phyloP scores from a whole-genome alignment of 2,888 invertebrate genomes.

The Drosophila pseudotakahashii region DNA sequence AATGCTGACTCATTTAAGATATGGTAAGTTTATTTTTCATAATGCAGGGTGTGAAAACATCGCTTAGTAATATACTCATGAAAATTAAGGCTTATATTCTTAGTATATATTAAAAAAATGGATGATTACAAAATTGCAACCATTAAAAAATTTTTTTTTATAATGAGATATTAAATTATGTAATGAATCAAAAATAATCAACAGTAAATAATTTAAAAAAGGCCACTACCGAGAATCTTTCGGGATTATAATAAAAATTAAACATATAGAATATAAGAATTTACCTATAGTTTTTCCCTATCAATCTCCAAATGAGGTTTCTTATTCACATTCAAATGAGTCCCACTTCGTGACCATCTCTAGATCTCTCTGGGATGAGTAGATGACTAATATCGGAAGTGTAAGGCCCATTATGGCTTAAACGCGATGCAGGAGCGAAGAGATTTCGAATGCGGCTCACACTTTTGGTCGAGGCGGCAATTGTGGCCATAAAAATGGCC shows the following conservation, averaged over 20 bases:
- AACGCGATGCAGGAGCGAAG: constrained; percentile 28
- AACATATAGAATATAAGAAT: background rate
- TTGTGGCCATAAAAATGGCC: constrained; percentile 52
- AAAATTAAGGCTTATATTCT: background rate
- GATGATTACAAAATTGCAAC: no score
- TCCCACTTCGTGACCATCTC: constrained; percentile 8
- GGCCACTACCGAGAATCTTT: no score
- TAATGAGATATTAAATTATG: no score
- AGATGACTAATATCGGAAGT: constrained; percentile 66
- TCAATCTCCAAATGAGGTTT: constrained; percentile 14
- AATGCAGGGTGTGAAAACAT: constrained; percentile 12
- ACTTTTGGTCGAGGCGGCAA: constrained; percentile 30
- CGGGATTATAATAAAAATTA: no score
- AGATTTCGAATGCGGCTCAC: constrained; percentile 46
- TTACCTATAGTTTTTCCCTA: background rate
- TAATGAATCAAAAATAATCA: no score
- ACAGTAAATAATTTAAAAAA: no score
- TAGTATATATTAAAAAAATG: no score
- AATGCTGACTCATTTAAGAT: constrained; percentile 34
- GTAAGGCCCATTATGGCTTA: constrained; percentile 52
- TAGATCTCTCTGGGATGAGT: background rate
- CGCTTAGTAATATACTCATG: background rate
- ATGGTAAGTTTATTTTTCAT: constrained; percentile 11
- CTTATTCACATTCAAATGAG: constrained; percentile 21
- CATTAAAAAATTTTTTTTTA: no score